phyloP scores from a whole-genome alignment of 1,140 invertebrate species.

The Rhagoletis pomonella region DNA sequence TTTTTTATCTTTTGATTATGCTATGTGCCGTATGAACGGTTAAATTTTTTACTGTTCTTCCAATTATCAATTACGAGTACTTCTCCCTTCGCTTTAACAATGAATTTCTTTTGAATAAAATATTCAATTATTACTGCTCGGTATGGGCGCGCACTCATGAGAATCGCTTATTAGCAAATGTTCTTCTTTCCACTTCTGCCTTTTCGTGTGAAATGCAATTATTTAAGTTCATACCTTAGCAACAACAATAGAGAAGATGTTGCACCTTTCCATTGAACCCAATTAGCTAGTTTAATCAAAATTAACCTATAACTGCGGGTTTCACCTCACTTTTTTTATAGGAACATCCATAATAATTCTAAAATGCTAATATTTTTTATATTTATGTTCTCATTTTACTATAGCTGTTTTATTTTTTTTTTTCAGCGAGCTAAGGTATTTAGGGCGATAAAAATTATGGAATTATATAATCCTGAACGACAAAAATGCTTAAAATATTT shows the following conservation, averaged over 20 bases:
- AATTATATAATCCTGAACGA: too few relatives aligned
- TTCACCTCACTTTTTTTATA: too few relatives aligned
- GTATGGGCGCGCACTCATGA: background rate
- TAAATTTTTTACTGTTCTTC: background rate
- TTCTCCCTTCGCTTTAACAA: background rate
- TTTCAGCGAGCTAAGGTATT: too few relatives aligned
- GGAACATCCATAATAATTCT: too few relatives aligned
- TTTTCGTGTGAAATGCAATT: conserved; percentile 40
- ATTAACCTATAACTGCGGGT: too few relatives aligned
- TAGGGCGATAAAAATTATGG: too few relatives aligned
- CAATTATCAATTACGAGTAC: conserved; percentile 21
- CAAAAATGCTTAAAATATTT: too few relatives aligned
- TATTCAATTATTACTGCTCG: background rate
- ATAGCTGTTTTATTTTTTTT: too few relatives aligned
- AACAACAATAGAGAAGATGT: background rate
- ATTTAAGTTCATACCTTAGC: too few relatives aligned
- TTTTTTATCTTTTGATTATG: background rate
- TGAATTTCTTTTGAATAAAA: conserved; percentile 1
- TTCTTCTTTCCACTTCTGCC: background rate
- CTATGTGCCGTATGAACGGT: background rate
- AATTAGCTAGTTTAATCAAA: background rate
- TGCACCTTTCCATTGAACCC: conserved; percentile 27
- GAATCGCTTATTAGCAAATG: background rate
- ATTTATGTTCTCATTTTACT: too few relatives aligned
- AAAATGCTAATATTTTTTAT: too few relatives aligned